Conservation (phyloP, 1,140 invertebrate species). For the Planococcus citri region DNA sequence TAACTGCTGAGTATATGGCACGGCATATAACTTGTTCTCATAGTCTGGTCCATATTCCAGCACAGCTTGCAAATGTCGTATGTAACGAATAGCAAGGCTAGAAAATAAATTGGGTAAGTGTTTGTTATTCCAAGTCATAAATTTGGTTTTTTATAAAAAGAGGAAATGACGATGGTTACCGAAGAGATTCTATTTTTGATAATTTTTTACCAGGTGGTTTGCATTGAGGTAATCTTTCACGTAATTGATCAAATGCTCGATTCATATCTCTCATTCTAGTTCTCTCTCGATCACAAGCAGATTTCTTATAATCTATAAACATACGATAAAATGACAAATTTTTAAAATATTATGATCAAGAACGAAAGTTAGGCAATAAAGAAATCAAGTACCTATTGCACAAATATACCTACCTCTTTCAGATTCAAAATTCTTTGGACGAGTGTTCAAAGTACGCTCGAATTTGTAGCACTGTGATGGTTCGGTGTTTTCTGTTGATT, state of each 20-base stretch:
- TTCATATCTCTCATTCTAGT: slow-evolving; percentile 83
- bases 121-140: too few species aligned
- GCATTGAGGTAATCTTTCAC: slow-evolving; percentile 60
- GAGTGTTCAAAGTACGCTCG: background rate
- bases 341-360: background rate
- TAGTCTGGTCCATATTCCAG: slow-evolving; percentile 33
- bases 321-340: background rate
- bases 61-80: slow-evolving; percentile 56
- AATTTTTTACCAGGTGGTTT: slow-evolving; percentile 68
- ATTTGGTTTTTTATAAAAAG: too few species aligned
- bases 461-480: background rate
- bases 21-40: slow-evolving; percentile 23
- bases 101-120: too few species aligned
- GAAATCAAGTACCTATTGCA: too few species aligned
- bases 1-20: slow-evolving; percentile 21
- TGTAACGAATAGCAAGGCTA: slow-evolving; percentile 66
- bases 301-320: slow-evolving; percentile 60
- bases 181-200: slow-evolving; percentile 27
- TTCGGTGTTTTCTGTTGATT: too few species aligned
- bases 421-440: background rate
- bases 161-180: slow-evolving; percentile 23
- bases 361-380: too few species aligned
- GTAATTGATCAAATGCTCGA: slow-evolving; percentile 61
- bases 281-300: slow-evolving; percentile 70
- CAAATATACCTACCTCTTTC: slow-evolving; percentile 14